A percentile compares a stretch with the other conserved stretches of the same genome.
These are phyloP conservation scores for Venturia canescens DNA, from an alignment of 1,140 invertebrate genomes.

Conservation along the genomic window DNA sequence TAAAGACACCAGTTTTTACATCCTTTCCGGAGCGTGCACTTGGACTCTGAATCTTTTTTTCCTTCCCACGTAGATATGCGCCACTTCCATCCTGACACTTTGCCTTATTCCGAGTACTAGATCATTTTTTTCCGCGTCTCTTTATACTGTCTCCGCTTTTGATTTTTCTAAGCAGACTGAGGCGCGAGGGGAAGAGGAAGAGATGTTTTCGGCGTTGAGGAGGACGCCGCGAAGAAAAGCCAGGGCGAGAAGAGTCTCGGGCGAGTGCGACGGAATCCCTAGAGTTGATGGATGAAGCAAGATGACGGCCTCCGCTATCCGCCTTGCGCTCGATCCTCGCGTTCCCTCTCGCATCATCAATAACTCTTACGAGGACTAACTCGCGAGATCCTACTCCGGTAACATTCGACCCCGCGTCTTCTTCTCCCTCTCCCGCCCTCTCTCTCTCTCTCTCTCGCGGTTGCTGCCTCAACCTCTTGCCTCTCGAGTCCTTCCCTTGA, in stretches of 20 bases:
- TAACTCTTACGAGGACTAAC: conserved; percentile 38
- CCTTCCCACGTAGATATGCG: not conserved
- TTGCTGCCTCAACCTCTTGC: conserved; percentile 21
- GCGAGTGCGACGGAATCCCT: conserved; percentile 47
- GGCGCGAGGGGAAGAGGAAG: not conserved
- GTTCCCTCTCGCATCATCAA: conserved; percentile 50
- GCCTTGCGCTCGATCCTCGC: conserved; percentile 34
- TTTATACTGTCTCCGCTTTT: not conserved
- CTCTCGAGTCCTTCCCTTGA: not conserved
- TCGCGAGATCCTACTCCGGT: conserved; percentile 24
- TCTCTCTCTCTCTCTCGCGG: conserved; percentile 13
- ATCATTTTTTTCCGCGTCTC: conserved; percentile 15
- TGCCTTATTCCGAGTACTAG: not conserved
- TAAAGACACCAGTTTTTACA: no score
- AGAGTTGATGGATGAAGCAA: conserved; percentile 50
- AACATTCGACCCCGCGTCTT: conserved; percentile 16
- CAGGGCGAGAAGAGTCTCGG: not conserved
- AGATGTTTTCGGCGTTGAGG: conserved; percentile 20
- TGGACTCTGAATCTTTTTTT: not conserved
- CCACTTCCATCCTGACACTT: not conserved
- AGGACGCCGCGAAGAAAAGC: conserved; percentile 38
- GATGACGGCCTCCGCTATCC: conserved; percentile 26
- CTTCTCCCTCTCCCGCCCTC: not conserved
- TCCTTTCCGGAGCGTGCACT: conserved; percentile 23
- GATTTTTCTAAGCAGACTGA: conserved; percentile 12